phyloP scores from a whole-genome alignment of 2,113 vertebrate genomes.

The Struthio camelus region DNA sequence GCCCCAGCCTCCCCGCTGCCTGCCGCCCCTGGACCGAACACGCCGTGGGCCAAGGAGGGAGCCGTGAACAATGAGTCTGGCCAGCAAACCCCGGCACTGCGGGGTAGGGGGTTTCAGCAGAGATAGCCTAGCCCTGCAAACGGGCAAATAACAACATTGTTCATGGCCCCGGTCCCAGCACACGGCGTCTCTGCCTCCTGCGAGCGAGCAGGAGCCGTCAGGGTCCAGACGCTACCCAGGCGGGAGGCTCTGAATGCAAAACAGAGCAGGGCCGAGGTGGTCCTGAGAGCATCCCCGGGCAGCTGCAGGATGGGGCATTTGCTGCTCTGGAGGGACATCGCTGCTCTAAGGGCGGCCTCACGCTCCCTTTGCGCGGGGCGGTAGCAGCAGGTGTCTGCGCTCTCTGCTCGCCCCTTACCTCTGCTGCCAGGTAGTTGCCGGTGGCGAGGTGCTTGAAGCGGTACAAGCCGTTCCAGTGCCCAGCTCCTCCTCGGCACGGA shows the following conservation, averaged over 20 bases:
- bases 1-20: neutral
- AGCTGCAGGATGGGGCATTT: neutral
- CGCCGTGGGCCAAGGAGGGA: neutral
- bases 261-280: neutral
- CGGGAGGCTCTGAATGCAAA: neutral
- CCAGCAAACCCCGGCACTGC: fast-evolving
- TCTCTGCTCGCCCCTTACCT: conserved; percentile 77
- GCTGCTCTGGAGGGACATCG: fast-evolving
- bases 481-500: conserved; percentile 92
- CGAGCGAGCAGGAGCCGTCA: fast-evolving
- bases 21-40: fast-evolving
- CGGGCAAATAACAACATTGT: fast-evolving
- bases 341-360: neutral
- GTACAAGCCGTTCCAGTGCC: conserved; percentile 96
- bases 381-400: neutral
- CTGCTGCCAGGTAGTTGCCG: conserved; percentile 93
- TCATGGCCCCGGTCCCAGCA: neutral
- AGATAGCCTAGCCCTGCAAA: neutral
- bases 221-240: neutral
- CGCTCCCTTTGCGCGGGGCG: neutral
- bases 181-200: neutral
- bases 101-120: too few relatives aligned
- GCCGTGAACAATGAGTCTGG: neutral
- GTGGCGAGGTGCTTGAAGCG: conserved; percentile 97
- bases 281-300: neutral